phyloP scores from a whole-genome alignment of 2,113 vertebrate genomes.

The Trichomycterus rosablanca region DNA sequence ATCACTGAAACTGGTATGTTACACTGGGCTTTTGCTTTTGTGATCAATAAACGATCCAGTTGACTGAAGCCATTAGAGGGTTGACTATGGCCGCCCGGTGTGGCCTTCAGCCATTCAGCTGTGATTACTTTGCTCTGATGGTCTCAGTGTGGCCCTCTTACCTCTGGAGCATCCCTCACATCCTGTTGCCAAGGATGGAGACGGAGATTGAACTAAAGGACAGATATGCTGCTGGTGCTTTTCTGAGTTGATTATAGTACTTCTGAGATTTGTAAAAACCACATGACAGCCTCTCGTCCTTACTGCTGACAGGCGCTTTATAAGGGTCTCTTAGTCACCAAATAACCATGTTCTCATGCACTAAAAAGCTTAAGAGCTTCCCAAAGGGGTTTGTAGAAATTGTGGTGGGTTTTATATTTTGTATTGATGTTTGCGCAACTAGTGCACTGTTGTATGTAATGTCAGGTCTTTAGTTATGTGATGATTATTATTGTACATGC shows the following conservation, averaged over 20 bases:
- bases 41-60: slow-evolving; percentile 54
- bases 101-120: slow-evolving; percentile 32
- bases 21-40: slow-evolving; percentile 45
- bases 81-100: slow-evolving; percentile 30
- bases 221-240: slow-evolving; percentile 11
- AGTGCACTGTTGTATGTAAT: slow-evolving; percentile 12
- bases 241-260: slow-evolving; percentile 27
- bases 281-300: slow-evolving; percentile 33
- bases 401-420: slow-evolving; percentile 14
- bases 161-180: slow-evolving; percentile 15
- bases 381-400: slow-evolving; percentile 25
- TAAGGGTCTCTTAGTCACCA: slow-evolving; percentile 9
- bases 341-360: slow-evolving; percentile 29
- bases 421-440: neutral
- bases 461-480: neutral
- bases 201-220: slow-evolving; percentile 5
- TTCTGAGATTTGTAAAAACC: slow-evolving; percentile 32
- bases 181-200: neutral
- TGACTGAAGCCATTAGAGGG: slow-evolving; percentile 47
- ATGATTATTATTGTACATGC: too few relatives aligned
- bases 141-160: slow-evolving; percentile 1
- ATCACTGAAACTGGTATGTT: slow-evolving; percentile 25
- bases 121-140: slow-evolving; percentile 13
- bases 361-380: slow-evolving; percentile 32
- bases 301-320: slow-evolving; percentile 18